Percentiles rank a stretch among this genome's conserved stretches.
These are phyloP conservation scores for Cardinalis cardinalis DNA, from an alignment of 2,113 vertebrate genomes.

Conservation along the genomic window DNA sequence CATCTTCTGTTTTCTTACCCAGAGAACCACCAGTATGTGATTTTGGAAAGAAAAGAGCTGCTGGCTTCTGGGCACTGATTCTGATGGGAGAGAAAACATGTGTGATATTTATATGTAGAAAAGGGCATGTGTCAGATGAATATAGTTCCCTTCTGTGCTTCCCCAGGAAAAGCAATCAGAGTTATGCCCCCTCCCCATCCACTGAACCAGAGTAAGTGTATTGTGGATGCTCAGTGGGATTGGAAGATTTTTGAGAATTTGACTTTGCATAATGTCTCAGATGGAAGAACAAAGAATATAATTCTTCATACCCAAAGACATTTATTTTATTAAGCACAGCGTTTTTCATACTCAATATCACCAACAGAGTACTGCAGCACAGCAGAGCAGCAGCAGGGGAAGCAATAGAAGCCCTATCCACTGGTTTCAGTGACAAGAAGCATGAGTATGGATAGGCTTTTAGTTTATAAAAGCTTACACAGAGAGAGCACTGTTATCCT, in stretches of 20 bases:
- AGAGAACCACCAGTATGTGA: conserved; percentile 94
- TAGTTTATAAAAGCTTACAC: not conserved
- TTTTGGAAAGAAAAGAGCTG: conserved; percentile 88
- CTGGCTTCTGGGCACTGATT: conserved; percentile 87
- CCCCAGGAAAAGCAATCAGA: not conserved
- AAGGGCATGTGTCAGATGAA: not conserved
- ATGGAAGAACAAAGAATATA: not conserved
- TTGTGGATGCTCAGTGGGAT: not conserved
- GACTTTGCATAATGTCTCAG: not conserved
- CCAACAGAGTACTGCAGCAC: not conserved
- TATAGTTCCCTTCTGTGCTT: not conserved
- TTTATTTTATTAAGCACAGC: not conserved
- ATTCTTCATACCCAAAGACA: not conserved
- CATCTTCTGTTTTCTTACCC: conserved; percentile 75
- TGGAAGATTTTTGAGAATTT: not conserved
- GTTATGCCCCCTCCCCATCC: not conserved
- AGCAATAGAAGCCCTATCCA: not conserved
- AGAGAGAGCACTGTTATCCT: not conserved
- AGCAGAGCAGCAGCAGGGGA: not conserved
- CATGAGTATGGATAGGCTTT: not conserved
- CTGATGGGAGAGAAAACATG: conserved; percentile 71
- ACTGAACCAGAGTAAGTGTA: not conserved
- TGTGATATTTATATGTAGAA: not conserved
- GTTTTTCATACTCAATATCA: not conserved
- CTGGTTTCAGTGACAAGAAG: not conserved